Percentiles rank a stretch among this genome's conserved stretches.
Conservation (phyloP, 2,797 vertebrate genomes). For the Pseudochromis fuscus region DNA sequence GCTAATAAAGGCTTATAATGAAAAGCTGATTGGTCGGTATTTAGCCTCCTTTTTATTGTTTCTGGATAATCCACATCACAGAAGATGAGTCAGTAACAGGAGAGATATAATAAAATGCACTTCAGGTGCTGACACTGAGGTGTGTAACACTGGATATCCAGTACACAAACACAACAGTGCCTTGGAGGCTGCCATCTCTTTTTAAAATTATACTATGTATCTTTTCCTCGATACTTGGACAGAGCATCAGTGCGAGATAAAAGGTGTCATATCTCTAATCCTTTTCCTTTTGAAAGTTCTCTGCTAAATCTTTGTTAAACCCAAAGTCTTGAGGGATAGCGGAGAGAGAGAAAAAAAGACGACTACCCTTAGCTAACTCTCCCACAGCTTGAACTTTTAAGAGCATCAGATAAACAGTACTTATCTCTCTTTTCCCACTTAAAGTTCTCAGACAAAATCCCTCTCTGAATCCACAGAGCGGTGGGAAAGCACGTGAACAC, state of each 20-base stretch:
- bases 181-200: background rate
- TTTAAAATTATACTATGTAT: background rate
- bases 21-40: slow-evolving; percentile 27
- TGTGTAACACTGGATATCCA: background rate
- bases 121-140: background rate
- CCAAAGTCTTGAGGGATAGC: slow-evolving; percentile 47
- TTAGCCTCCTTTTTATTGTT: background rate
- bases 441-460: slow-evolving; percentile 58
- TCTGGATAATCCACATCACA: slow-evolving; percentile 5
- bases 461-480: slow-evolving; percentile 51
- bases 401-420: slow-evolving; percentile 63
- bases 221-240: slow-evolving; percentile 2
- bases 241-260: slow-evolving; percentile 27
- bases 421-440: slow-evolving; percentile 53
- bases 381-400: slow-evolving; percentile 50
- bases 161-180: background rate
- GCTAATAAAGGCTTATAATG: slow-evolving; percentile 16
- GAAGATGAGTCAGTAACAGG: slow-evolving; percentile 10
- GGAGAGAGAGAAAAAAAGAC: no score
- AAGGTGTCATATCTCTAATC: slow-evolving; percentile 52
- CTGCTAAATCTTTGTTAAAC: slow-evolving; percentile 56
- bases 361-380: slow-evolving; percentile 48
- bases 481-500: slow-evolving; percentile 48
- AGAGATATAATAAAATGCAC: background rate
- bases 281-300: slow-evolving; percentile 36